Percentiles rank a stretch among this genome's conserved stretches.
Conservation (phyloP, 1,140 invertebrate species). For the Drosophila jambulina region DNA sequence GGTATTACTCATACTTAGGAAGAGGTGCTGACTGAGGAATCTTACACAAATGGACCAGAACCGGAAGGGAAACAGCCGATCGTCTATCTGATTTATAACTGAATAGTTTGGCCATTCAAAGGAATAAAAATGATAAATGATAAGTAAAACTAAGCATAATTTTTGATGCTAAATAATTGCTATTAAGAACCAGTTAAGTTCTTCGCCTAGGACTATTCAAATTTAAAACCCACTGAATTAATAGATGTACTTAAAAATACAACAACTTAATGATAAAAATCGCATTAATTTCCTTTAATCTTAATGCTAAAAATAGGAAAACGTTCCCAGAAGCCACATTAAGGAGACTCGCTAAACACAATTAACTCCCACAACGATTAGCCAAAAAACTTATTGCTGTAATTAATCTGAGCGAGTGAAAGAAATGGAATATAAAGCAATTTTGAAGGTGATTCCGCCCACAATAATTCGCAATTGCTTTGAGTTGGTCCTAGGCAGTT, state of each 20-base stretch:
- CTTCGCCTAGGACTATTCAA: not conserved
- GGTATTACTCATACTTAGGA: slow-evolving; percentile 48
- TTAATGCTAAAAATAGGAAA: not conserved
- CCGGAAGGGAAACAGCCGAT: slow-evolving; percentile 27
- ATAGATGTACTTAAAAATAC: not conserved
- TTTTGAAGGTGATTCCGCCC: slow-evolving; percentile 29
- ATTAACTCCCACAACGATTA: slow-evolving; percentile 32
- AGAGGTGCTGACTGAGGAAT: slow-evolving; percentile 38
- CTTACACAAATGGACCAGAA: slow-evolving; percentile 26
- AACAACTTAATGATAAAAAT: not conserved
- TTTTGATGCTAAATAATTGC: no score
- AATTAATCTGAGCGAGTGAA: slow-evolving; percentile 22
- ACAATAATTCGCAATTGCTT: slow-evolving; percentile 13
- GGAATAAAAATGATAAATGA: no score
- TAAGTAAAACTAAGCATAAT: not conserved
- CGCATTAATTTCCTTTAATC: not conserved
- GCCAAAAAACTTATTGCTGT: slow-evolving; percentile 4
- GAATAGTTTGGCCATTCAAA: not conserved
- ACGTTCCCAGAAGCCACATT: slow-evolving; percentile 8
- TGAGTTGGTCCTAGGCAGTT: slow-evolving; percentile 5
- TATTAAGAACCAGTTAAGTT: not conserved
- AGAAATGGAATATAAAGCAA: slow-evolving; percentile 9
- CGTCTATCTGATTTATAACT: not conserved
- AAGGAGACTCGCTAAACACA: not conserved
- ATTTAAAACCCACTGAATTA: not conserved